phyloP scores from a whole-genome alignment of 1,140 invertebrate genomes.

The Trichomalopsis sarcophagae region DNA sequence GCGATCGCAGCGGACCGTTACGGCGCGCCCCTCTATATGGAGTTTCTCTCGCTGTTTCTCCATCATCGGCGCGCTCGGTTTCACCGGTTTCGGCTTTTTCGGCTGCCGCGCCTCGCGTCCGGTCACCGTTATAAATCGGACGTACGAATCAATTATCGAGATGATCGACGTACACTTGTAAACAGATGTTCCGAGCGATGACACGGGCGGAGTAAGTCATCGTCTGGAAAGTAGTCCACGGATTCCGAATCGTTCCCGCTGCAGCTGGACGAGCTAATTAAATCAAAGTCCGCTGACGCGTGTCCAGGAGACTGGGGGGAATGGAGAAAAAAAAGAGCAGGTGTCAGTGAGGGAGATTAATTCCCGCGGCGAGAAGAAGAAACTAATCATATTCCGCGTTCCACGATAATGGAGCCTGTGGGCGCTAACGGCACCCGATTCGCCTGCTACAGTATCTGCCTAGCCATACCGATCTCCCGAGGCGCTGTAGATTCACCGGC shows the following conservation, averaged over 20 bases:
- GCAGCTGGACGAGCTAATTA: neutral
- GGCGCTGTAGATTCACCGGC: neutral
- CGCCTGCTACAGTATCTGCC: no score
- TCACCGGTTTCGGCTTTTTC: neutral
- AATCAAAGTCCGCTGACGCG: neutral
- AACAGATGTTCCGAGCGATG: no score
- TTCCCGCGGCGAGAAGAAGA: neutral
- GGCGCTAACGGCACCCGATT: slow-evolving; percentile 65
- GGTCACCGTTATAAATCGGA: no score
- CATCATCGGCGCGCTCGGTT: neutral
- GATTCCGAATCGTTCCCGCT: no score
- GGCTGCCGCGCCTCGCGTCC: neutral
- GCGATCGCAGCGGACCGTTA: slow-evolving; percentile 3
- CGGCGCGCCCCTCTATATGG: neutral
- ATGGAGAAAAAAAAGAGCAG: neutral
- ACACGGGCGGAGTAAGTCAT: neutral
- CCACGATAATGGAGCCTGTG: slow-evolving; percentile 70
- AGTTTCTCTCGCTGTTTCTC: neutral
- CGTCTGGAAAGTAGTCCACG: neutral
- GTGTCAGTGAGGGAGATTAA: slow-evolving; percentile 27
- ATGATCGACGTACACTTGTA: no score
- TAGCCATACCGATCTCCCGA: neutral
- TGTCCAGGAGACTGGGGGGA: neutral
- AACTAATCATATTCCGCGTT: slow-evolving; percentile 73
- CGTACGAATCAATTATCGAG: no score